A percentile compares a stretch with the other conserved stretches of the same genome.
Conservation (phyloP, 2,888 invertebrate species). For the Drosophila robusta region DNA sequence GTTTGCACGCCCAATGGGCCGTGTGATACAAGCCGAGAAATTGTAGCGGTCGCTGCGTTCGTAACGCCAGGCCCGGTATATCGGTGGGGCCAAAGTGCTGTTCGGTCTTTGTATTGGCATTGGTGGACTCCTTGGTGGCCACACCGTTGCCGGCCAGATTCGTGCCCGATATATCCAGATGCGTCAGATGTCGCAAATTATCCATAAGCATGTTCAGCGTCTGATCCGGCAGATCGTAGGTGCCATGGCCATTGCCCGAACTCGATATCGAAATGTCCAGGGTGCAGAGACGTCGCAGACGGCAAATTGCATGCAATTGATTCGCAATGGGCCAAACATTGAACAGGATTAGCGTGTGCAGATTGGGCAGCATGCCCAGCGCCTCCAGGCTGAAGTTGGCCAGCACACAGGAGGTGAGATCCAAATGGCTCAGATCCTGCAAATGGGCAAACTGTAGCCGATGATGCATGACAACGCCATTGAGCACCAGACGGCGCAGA, state of each 20-base stretch:
- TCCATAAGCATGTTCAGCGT: slow-evolving; percentile 89
- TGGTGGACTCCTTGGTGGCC: slow-evolving; percentile 86
- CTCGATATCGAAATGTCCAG: slow-evolving; percentile 94
- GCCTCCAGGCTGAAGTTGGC: slow-evolving; percentile 84
- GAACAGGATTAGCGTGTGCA: slow-evolving; percentile 92
- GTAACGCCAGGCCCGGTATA: slow-evolving; percentile 93
- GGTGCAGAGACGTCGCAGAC: slow-evolving; percentile 87
- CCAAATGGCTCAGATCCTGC: slow-evolving; percentile 82
- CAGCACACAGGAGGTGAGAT: slow-evolving; percentile 84
- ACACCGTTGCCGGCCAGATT: slow-evolving; percentile 96
- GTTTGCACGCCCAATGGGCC: slow-evolving; percentile 94
- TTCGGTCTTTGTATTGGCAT: slow-evolving; percentile 66
- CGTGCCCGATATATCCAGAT: slow-evolving; percentile 97
- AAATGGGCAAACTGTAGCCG: slow-evolving; percentile 82
- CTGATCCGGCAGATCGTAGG: slow-evolving; percentile 90
- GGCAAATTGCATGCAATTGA: slow-evolving; percentile 87
- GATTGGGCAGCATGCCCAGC: slow-evolving; percentile 88
- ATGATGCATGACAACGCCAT: slow-evolving; percentile 84
- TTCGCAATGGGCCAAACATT: slow-evolving; percentile 89
- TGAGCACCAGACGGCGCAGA: slow-evolving; percentile 83
- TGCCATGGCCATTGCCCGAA: slow-evolving; percentile 88
- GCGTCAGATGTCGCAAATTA: slow-evolving; percentile 90
- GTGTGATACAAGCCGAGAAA: slow-evolving; percentile 97
- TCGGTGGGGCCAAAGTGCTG: slow-evolving; percentile 85
- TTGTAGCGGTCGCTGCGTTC: slow-evolving; percentile 91